Base-by-base conservation (phyloP, 2,797 vertebrate species). In the Strix occidentalis region DNA sequence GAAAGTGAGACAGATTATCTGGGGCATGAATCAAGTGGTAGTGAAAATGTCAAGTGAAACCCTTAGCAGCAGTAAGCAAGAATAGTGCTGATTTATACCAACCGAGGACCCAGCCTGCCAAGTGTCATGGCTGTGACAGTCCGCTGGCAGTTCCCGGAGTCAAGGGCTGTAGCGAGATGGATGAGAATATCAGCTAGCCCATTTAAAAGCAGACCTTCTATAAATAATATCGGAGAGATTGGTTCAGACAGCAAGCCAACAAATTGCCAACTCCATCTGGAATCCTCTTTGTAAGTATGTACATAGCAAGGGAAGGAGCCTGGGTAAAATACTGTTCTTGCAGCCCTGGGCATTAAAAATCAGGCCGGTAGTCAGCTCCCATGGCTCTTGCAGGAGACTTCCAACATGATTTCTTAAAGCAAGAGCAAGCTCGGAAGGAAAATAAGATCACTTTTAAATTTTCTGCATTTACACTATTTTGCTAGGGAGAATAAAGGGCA, bases 41-140 rank as follows among this genome's bases (percentile, higher is more conserved):
- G 72, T 86, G 90, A 89, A 94, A 96, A 95, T 94, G 90, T 89
- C 84, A 91, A 92, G 90, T 71, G 84, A 81, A 96, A 91, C 29
- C 54, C 41, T 94, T 58, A 86, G 93, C 81, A 81, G 78, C 82
- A 54, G 58, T 60, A 41, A 90, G 87, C 66, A 84, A 70, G 89
- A 81, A 64, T 18, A 76, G 65, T 51, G 76, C 76, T 96, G 94
- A 89, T 89, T 95, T 93, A 84, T 87, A 85, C 82, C 65, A 68
- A 18, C 60, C 3, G 3, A 31, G 54, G 84, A 65, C 76, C 61
- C 6, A 9, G 23, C 79, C 90, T 86, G 94, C 93, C 90, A 92
- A 94, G 86, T 68, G 84, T 86, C 33, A 1, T 81, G 89, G 69
- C 76, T 79, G 58, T 94, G 91, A 86, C 90, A 91, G 85, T 78